Evolutionary conservation across 2,113 vertebrate genomes (phyloP), one percentile per base, ranked within the genome.

Genomic region (Grallaria varia): DNA sequence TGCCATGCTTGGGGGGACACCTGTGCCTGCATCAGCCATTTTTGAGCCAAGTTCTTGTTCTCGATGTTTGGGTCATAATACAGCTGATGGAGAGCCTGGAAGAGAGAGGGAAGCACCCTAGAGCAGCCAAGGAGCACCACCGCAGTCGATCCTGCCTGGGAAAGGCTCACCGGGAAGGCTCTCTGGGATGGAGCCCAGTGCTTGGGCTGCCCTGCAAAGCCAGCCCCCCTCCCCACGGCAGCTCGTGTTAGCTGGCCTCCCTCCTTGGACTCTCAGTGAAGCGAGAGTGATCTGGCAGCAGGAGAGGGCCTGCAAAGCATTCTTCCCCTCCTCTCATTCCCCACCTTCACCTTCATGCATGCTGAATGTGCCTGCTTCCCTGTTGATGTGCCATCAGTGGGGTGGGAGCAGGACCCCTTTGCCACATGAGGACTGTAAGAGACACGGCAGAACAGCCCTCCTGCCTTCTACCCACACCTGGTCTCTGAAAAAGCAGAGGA

Each of bases 1-100:
- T 99, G 99, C 99, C 99, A 99, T 11, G 99, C 99, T 96, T 99
- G 99, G 52, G 99, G 99, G 5, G 99, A 99, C 10, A 99, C 98
- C 97, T 99, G 99, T 3, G 99, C 99, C 97, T 99, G 99, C 99
- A 99, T 99, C 90, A 99, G 98, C 99, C 99, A 99, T 98, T 99
- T 99, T 98, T 99, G 99, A 95, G 99, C 99, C 98, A 99, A 97
- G 97, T 99, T 99, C 98, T 99, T 99, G 98, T 99, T 99, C 96
- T 99, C 99, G 59, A 99, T 99, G 97, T 99, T 99, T 58, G 99
- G 99, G 96, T 99, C 99, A 24, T 99, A 99, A 98, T 99, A 99
- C 58, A 99, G 97, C 97, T 99, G 99, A 96, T 99, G 99, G 76
- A 99, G 98, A 47, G 99, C 99, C 99, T 99, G 95, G 23, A 97